These are phyloP conservation scores for Hyalella azteca DNA, from an alignment of 2,888 invertebrate genomes.

Conservation along the genomic window DNA sequence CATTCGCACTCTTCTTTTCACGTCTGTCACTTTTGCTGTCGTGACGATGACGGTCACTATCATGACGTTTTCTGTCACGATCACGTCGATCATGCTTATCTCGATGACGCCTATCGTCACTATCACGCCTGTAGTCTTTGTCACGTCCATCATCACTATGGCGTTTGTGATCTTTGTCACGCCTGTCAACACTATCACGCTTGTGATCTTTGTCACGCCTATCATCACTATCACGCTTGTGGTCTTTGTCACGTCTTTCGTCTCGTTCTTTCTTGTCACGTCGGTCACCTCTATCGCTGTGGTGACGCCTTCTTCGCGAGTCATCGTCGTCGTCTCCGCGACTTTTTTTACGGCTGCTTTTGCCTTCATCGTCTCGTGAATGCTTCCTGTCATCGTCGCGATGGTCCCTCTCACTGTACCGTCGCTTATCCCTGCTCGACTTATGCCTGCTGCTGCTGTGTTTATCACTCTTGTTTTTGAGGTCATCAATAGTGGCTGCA, in stretches of 20 bases:
- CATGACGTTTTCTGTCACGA: slow-evolving; percentile 33
- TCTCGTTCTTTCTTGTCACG: not conserved
- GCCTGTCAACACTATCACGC: slow-evolving; percentile 38
- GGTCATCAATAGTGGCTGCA: slow-evolving; percentile 19
- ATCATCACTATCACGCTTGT: slow-evolving; percentile 13
- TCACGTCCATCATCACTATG: slow-evolving; percentile 16
- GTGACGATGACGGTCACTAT: slow-evolving; percentile 37
- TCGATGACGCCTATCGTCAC: not conserved
- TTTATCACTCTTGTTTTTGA: slow-evolving; percentile 42
- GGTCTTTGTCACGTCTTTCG: not conserved
- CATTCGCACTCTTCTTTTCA: slow-evolving; percentile 43
- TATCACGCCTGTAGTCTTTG: slow-evolving; percentile 33
- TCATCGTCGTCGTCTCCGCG: not conserved
- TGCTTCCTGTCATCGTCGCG: slow-evolving; percentile 16
- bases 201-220: not conserved
- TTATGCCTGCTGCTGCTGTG: slow-evolving; percentile 37
- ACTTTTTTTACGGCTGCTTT: slow-evolving; percentile 7
- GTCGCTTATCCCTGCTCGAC: not conserved
- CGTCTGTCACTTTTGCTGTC: slow-evolving; percentile 22
- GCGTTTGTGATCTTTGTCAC: slow-evolving; percentile 2
- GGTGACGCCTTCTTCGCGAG: not conserved
- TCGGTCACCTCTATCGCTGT: no score
- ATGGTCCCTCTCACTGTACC: slow-evolving; percentile 18
- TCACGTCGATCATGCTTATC: slow-evolving; percentile 13
- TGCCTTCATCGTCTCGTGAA: not conserved